A percentile compares a stretch with the other conserved stretches of the same genome.
These are phyloP conservation scores for Dascyllus trimaculatus DNA, from an alignment of 2,113 vertebrate genomes.

Conservation along the genomic window DNA sequence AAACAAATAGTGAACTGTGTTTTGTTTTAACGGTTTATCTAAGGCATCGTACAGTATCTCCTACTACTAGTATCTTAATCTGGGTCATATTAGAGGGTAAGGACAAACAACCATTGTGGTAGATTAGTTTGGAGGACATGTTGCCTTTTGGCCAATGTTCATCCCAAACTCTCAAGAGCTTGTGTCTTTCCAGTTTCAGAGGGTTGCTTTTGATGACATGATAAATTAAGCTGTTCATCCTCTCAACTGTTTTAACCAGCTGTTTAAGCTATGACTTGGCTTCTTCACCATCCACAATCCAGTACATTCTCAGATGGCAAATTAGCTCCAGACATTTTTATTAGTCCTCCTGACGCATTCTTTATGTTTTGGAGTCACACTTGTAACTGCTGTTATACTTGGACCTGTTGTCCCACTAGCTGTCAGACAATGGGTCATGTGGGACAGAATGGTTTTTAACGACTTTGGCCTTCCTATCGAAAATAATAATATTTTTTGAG, in stretches of 20 bases:
- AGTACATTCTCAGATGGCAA: background rate
- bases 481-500: too few species aligned
- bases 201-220: conserved; percentile 2
- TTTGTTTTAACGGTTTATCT: too few species aligned
- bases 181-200: conserved; percentile 17
- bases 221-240: conserved; percentile 14
- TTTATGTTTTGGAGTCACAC: background rate
- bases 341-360: background rate
- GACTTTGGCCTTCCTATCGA: too few species aligned
- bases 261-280: conserved; percentile 4
- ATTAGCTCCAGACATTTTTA: conserved; percentile 1
- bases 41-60: background rate
- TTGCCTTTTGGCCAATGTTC: background rate
- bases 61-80: background rate
- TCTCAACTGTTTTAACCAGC: conserved; percentile 7
- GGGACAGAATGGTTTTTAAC: background rate
- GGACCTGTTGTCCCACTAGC: background rate
- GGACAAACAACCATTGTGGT: background rate
- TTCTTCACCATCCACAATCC: background rate
- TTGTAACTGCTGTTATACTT: background rate
- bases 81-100: background rate
- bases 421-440: background rate
- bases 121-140: background rate
- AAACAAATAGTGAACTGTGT: background rate
- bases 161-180: background rate